Evolutionary conservation across 2,888 invertebrate species (phyloP).

Genomic region (Gasteruption jaculator): DNA sequence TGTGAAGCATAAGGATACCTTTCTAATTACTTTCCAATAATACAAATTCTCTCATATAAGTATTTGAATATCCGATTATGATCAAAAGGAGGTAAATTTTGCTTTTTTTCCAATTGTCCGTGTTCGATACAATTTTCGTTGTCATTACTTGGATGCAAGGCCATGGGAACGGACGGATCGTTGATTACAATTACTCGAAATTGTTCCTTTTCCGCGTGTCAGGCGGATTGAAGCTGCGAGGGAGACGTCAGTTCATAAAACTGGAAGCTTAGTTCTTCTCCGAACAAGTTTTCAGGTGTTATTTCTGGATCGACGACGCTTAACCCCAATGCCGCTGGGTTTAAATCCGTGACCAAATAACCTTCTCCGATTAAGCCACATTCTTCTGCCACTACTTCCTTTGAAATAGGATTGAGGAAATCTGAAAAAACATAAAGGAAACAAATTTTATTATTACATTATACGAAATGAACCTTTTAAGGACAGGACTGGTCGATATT

Average conservation of each 20-base stretch:
- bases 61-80: too few relatives aligned
- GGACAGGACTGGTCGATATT: too few relatives aligned
- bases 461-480: too few relatives aligned
- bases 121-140: too few relatives aligned
- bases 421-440: conserved; percentile 52
- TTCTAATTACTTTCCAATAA: too few relatives aligned
- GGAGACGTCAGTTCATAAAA: conserved; percentile 54
- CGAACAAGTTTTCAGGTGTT: conserved; percentile 53
- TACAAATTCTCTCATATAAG: too few relatives aligned
- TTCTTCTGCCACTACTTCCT: conserved; percentile 74
- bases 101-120: too few relatives aligned
- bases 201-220: conserved; percentile 39
- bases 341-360: conserved; percentile 56
- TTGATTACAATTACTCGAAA: conserved; percentile 41
- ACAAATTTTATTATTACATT: too few relatives aligned
- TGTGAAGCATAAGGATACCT: too few relatives aligned
- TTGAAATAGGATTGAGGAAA: conserved; percentile 64
- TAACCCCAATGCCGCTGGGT: conserved; percentile 54
- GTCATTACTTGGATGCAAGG: too few relatives aligned
- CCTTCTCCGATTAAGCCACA: conserved; percentile 65
- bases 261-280: conserved; percentile 55
- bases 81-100: too few relatives aligned
- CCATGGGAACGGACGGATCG: too few relatives aligned
- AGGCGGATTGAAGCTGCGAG: conserved; percentile 48
- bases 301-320: conserved; percentile 55